phyloP scores from a whole-genome alignment of 2,113 vertebrate genomes.

The Lamprologus ornatipinnis region DNA sequence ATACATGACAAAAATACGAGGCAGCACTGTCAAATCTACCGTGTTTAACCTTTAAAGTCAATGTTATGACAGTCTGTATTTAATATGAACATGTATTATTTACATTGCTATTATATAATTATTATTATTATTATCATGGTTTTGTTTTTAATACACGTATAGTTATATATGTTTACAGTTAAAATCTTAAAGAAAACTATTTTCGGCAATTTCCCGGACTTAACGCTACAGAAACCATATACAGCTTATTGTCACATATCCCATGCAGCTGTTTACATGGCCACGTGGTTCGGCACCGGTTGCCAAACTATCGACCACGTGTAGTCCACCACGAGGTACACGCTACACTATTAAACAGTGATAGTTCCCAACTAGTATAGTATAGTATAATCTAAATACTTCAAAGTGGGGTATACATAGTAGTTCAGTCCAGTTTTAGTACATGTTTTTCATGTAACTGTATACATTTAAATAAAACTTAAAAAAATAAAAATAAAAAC shows the following conservation, averaged over 20 bases:
- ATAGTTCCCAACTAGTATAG: not conserved
- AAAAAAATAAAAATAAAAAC: not conserved
- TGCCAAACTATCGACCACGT: not conserved
- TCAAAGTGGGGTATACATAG: not conserved
- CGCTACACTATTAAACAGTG: not conserved
- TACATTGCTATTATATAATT: not conserved
- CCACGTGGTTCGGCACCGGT: constrained; percentile 29
- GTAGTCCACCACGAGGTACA: not conserved
- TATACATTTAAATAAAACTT: not conserved
- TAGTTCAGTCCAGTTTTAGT: not conserved
- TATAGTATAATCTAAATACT: not conserved
- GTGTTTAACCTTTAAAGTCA: not conserved
- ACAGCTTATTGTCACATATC: not conserved
- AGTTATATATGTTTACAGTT: not conserved
- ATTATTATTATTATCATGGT: not conserved
- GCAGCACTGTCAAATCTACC: not conserved
- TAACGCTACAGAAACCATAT: not conserved
- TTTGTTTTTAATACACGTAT: not conserved
- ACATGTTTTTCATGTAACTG: not conserved
- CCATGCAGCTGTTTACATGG: constrained; percentile 30
- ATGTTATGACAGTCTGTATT: not conserved
- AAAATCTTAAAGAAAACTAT: not conserved
- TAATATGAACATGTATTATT: not conserved
- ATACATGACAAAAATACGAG: not conserved
- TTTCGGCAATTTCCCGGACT: not conserved